These are phyloP conservation scores for Oostethus manadensis DNA, from an alignment of 2,113 vertebrate genomes.

Conservation along the genomic window DNA sequence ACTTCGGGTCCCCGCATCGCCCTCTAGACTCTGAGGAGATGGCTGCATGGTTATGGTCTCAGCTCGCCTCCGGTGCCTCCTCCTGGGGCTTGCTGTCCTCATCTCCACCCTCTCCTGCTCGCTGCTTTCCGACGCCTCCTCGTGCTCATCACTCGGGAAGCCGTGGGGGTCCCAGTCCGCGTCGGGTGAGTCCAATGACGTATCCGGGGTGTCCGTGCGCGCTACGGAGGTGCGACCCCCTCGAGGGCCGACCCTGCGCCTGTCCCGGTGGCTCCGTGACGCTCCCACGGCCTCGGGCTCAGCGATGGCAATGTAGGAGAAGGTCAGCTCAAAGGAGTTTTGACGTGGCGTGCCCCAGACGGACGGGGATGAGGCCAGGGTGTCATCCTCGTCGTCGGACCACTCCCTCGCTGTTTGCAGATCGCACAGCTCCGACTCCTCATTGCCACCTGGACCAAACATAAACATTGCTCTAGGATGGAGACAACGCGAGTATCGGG, in stretches of 20 bases:
- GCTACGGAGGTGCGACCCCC: slow-evolving; percentile 51
- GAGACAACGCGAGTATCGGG: too few relatives aligned
- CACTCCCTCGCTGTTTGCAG: slow-evolving; percentile 83
- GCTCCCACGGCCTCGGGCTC: slow-evolving; percentile 62
- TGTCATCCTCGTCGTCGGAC: slow-evolving; percentile 79
- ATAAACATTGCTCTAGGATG: background rate
- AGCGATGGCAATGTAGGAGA: slow-evolving; percentile 83
- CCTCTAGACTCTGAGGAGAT: slow-evolving; percentile 21
- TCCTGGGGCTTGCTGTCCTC: slow-evolving; percentile 11
- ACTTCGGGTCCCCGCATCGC: slow-evolving; percentile 30
- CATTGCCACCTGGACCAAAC: slow-evolving; percentile 75
- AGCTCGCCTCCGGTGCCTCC: slow-evolving; percentile 28
- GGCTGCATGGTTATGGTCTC: slow-evolving; percentile 40
- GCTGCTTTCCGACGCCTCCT: slow-evolving; percentile 23
- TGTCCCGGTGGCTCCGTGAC: slow-evolving; percentile 56
- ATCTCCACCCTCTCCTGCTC: slow-evolving; percentile 26
- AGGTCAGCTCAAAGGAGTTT: slow-evolving; percentile 79
- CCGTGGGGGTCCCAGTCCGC: slow-evolving; percentile 65
- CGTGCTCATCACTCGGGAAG: slow-evolving; percentile 53
- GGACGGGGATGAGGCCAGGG: slow-evolving; percentile 67
- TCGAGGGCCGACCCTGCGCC: slow-evolving; percentile 52
- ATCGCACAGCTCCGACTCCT: slow-evolving; percentile 83
- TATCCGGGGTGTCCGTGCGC: slow-evolving; percentile 69
- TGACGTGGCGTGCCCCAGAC: slow-evolving; percentile 81
- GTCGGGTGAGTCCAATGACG: slow-evolving; percentile 63